phyloP scores from a whole-genome alignment of 2,113 vertebrate species.

The Ornithorhynchus anatinus region DNA sequence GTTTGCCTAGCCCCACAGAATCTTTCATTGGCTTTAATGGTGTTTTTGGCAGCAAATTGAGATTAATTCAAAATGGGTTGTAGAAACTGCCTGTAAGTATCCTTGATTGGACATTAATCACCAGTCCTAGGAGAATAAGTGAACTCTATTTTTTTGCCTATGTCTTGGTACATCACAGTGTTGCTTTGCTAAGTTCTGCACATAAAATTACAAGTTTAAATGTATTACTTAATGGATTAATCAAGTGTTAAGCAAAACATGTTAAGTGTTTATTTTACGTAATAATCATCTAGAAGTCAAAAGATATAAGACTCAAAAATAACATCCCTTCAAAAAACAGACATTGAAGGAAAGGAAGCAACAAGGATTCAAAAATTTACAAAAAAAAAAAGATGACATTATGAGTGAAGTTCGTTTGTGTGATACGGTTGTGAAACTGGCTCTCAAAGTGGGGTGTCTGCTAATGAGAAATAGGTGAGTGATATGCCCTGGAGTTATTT shows the following conservation, averaged over 20 bases:
- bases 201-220: background rate
- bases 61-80: slow-evolving; percentile 24
- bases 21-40: slow-evolving; percentile 10
- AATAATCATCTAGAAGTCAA: background rate
- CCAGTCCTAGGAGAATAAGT: background rate
- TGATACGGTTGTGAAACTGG: background rate
- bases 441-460: slow-evolving; percentile 6
- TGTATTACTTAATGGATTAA: slow-evolving; percentile 6
- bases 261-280: background rate
- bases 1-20: background rate
- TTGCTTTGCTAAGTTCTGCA: background rate
- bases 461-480: background rate
- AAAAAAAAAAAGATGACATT: background rate
- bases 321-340: background rate
- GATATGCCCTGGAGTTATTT: slow-evolving; percentile 1
- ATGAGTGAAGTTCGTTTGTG: background rate
- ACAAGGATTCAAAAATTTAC: background rate
- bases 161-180: background rate
- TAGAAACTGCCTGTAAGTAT: slow-evolving; percentile 4
- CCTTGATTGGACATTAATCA: slow-evolving; percentile 23
- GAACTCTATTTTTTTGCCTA: background rate
- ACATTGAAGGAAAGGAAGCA: background rate
- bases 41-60: slow-evolving; percentile 28
- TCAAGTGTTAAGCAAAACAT: background rate
- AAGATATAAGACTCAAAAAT: background rate